Conservation (phyloP, 2,113 vertebrate species). For the Diadophis punctatus region DNA sequence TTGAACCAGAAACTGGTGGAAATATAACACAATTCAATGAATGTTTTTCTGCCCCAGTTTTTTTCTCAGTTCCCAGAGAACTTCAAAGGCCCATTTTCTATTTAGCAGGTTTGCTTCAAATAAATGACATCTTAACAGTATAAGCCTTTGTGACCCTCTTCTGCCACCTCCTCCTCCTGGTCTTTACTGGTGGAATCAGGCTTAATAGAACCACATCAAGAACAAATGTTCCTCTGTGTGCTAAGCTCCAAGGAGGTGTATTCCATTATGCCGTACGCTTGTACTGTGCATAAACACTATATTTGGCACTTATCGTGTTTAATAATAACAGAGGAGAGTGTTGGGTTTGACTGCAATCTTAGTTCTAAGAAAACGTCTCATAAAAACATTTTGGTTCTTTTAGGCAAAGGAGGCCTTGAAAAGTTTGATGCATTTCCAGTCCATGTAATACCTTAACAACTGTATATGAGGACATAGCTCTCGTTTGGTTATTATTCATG, state of each 20-base stretch:
- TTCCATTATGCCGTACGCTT: constrained; percentile 5
- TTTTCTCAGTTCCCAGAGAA: background rate
- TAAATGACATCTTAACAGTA: background rate
- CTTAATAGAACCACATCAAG: constrained; percentile 19
- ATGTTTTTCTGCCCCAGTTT: background rate
- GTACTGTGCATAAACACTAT: constrained; percentile 7
- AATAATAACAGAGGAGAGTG: background rate
- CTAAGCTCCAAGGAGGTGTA: constrained; percentile 8
- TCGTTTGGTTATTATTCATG: constrained; percentile 1
- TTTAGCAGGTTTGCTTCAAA: background rate
- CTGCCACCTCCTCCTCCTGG: background rate
- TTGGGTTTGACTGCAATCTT: background rate
- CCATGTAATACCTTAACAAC: background rate
- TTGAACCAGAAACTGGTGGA: background rate
- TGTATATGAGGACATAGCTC: background rate
- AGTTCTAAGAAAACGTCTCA: background rate
- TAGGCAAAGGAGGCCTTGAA: background rate
- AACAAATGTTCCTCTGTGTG: background rate
- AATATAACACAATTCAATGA: background rate
- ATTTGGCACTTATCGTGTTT: background rate
- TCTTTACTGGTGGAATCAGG: constrained; percentile 15
- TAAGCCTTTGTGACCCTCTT: background rate
- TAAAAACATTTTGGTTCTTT: background rate
- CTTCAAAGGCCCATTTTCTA: background rate
- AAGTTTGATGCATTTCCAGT: background rate